Conservation (phyloP, 1,140 invertebrate species). For the Micrasema minimum region DNA sequence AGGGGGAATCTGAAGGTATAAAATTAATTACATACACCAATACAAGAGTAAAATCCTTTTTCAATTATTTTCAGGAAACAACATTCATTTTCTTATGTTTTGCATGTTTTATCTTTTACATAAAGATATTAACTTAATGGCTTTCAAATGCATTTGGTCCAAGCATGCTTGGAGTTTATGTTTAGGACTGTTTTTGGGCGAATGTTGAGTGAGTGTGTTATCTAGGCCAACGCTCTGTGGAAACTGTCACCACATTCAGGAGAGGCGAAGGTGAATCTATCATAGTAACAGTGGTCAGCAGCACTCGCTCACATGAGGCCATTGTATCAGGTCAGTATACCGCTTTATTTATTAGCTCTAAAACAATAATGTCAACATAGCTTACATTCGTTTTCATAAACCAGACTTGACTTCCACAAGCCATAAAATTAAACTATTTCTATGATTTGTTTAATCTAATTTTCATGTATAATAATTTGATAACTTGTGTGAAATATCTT, state of each 20-base stretch:
- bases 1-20: slow-evolving; percentile 62
- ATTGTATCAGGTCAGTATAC: slow-evolving; percentile 71
- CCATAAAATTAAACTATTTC: slow-evolving; percentile 20
- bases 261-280: slow-evolving; percentile 70
- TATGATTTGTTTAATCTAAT: slow-evolving; percentile 29
- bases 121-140: slow-evolving; percentile 27
- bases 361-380: slow-evolving; percentile 45
- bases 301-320: slow-evolving; percentile 70
- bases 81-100: slow-evolving; percentile 17
- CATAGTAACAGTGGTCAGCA: slow-evolving; percentile 72
- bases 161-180: slow-evolving; percentile 40
- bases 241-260: slow-evolving; percentile 71
- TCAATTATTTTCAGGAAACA: slow-evolving; percentile 19
- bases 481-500: slow-evolving; percentile 47
- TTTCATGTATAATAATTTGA: slow-evolving; percentile 31
- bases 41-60: slow-evolving; percentile 33
- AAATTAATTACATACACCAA: slow-evolving; percentile 28
- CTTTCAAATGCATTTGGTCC: slow-evolving; percentile 38
- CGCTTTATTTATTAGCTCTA: slow-evolving; percentile 40
- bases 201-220: slow-evolving; percentile 43
- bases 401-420: slow-evolving; percentile 23
- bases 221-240: slow-evolving; percentile 66
- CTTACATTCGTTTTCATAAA: slow-evolving; percentile 28
- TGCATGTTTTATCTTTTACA: slow-evolving; percentile 33
- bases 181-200: slow-evolving; percentile 26